Evolutionary conservation across 2,888 invertebrate species (phyloP), one percentile per base, ranked within the genome.

Genomic region (Endomychus coccineus): DNA sequence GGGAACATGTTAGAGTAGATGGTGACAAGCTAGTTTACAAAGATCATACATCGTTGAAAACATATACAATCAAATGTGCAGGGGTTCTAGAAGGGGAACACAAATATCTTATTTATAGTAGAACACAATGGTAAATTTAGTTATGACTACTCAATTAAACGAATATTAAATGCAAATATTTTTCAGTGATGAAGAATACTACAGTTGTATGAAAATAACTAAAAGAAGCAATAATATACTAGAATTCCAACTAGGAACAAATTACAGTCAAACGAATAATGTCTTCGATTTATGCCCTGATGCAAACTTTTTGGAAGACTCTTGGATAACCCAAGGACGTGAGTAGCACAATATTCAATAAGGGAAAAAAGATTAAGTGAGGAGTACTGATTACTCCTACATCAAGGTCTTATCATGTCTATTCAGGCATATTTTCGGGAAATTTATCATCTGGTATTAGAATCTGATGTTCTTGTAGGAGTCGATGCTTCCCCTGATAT

Each of bases 281-380:
- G 54, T 53, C 16, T 59, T 52, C 31, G 51, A 48, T 14, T 41
- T 63, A 25, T 65, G 64, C 44, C 46, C 56, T 9, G 58, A 61
- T 25, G 48, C 56, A 16, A 71, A 74, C 56, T 72, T 77, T 48
- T 62, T 69, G 31, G 64, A 68, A 28, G 67, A 69, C 27, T 62
- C 67, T 27, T 78, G 77, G 77, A 69, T 74, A 50, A 78, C 78
- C 2, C 76, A 77, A 71, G 75, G 74, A 45, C 68, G 77, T 74
- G 61, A 70, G 74, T 71, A 24, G n/a, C 6, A n/a, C n/a, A n/a
- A n/a, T n/a, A n/a, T n/a, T n/a, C n/a, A n/a, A n/a, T n/a, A n/a
- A n/a, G n/a, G n/a, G n/a, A n/a, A n/a, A n/a, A n/a, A n/a, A n/a
- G n/a, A n/a, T n/a, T n/a, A n/a, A n/a, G n/a, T n/a, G n/a, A n/a